These are phyloP conservation scores for Catharus fuscescens DNA, from an alignment of 2,113 vertebrate genomes.

Conservation along the genomic window DNA sequence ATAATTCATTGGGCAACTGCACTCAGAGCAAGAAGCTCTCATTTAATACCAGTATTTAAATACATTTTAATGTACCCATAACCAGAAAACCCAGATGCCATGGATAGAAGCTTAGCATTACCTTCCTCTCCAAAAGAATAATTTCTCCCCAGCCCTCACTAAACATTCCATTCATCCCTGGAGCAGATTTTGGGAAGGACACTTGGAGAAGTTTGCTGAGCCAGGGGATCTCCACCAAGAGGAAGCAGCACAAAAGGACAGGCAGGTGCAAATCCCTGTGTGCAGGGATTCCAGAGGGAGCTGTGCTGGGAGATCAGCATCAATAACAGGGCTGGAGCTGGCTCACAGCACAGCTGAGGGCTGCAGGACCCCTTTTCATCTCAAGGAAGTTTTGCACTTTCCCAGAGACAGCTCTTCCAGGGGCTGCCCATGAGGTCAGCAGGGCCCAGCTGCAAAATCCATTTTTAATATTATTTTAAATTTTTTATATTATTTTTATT, in stretches of 20 bases:
- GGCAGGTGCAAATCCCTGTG: background rate
- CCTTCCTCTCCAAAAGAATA: background rate
- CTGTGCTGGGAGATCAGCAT: background rate
- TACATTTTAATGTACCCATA: background rate
- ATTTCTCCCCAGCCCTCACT: background rate
- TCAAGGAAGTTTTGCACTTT: background rate
- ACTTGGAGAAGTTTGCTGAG: background rate
- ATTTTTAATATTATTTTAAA: too few species aligned
- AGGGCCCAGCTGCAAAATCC: background rate
- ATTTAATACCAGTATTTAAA: constrained; percentile 63
- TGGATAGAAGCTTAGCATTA: background rate
- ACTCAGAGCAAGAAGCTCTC: constrained; percentile 22
- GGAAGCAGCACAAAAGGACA: background rate
- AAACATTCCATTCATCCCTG: background rate
- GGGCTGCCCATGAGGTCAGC: background rate
- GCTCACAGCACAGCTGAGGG: background rate
- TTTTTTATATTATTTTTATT: too few species aligned
- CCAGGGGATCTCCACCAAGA: background rate
- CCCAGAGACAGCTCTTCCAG: background rate
- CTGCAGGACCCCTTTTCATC: background rate
- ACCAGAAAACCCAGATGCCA: background rate
- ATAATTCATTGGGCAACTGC: constrained; percentile 35
- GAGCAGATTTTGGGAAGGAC: background rate
- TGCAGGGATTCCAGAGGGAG: background rate
- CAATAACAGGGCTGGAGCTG: background rate